These are phyloP conservation scores for Lordiphosa mommai DNA, from an alignment of 1,140 invertebrate species.

Conservation along the genomic window DNA sequence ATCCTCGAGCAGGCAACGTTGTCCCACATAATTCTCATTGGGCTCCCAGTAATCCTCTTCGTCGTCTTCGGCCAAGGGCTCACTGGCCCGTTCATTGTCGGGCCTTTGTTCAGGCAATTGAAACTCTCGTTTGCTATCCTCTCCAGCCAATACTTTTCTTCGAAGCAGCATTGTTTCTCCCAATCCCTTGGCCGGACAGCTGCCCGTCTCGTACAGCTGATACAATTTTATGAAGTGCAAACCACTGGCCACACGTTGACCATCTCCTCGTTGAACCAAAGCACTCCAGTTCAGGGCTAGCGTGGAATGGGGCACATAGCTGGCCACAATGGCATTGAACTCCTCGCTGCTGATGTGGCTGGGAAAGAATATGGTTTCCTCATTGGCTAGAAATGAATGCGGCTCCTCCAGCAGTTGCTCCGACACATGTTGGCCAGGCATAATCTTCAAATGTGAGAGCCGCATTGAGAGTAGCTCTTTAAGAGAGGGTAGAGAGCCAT, in stretches of 20 bases:
- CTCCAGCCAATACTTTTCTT: slow-evolving; percentile 17
- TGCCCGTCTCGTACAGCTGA: slow-evolving; percentile 57
- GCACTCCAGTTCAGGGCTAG: slow-evolving; percentile 66
- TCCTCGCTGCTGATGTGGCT: slow-evolving; percentile 70
- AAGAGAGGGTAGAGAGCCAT: slow-evolving; percentile 29
- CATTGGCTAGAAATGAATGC: slow-evolving; percentile 68
- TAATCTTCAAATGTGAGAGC: slow-evolving; percentile 48
- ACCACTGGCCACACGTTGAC: slow-evolving; percentile 51
- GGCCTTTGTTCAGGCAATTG: slow-evolving; percentile 34
- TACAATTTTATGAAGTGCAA: slow-evolving; percentile 72
- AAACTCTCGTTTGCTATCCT: slow-evolving; percentile 38
- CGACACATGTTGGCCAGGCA: slow-evolving; percentile 41
- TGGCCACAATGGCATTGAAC: slow-evolving; percentile 64
- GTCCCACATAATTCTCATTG: slow-evolving; percentile 66
- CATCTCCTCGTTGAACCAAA: slow-evolving; percentile 35
- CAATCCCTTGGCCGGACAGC: slow-evolving; percentile 36
- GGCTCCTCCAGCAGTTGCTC: slow-evolving; percentile 38
- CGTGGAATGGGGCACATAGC: slow-evolving; percentile 63
- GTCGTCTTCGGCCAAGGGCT: slow-evolving; percentile 51
- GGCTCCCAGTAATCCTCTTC: slow-evolving; percentile 70
- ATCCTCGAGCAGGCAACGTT: slow-evolving; percentile 69
- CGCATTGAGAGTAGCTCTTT: slow-evolving; percentile 48
- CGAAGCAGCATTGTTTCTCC: slow-evolving; percentile 21
- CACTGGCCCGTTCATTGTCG: slow-evolving; percentile 30
- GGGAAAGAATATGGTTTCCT: slow-evolving; percentile 72